A percentile compares a stretch with the other conserved stretches of the same genome.
Evolutionary conservation across 2,797 vertebrate species (phyloP).

Genomic region (Syndactyla subalaris): DNA sequence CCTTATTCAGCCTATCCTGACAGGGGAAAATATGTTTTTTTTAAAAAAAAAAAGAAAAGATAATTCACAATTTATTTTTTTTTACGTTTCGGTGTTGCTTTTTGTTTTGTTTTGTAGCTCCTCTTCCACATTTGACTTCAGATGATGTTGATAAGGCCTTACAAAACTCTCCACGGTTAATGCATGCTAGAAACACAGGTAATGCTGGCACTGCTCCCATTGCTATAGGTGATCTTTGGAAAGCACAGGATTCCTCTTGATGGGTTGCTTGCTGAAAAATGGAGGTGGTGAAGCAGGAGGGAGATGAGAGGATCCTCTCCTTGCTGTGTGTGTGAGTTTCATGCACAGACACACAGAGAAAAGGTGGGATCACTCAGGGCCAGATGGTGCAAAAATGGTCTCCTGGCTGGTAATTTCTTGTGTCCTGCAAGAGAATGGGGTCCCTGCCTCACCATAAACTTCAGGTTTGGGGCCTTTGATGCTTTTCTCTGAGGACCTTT

Average conservation of each 20-base stretch:
- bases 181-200: conserved; percentile 95
- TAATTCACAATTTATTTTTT: conserved; percentile 72
- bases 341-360: background rate
- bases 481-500: background rate
- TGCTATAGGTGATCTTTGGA: conserved; percentile 56
- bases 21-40: conserved; percentile 52
- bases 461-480: background rate
- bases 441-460: background rate
- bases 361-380: background rate
- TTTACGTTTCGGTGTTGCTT: conserved; percentile 81
- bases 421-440: background rate
- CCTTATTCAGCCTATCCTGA: conserved; percentile 14
- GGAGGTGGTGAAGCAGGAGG: background rate
- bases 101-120: conserved; percentile 88
- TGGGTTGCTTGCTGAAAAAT: conserved; percentile 14
- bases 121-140: conserved; percentile 94
- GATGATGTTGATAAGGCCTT: conserved; percentile 95
- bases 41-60: background rate
- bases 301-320: background rate
- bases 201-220: conserved; percentile 75
- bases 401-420: background rate
- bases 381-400: background rate
- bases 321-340: conserved; percentile 5
- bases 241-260: conserved; percentile 9
- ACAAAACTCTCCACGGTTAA: conserved; percentile 93